phyloP scores from a whole-genome alignment of 2,888 invertebrate species.

The Glyphotaelius pellucidus region DNA sequence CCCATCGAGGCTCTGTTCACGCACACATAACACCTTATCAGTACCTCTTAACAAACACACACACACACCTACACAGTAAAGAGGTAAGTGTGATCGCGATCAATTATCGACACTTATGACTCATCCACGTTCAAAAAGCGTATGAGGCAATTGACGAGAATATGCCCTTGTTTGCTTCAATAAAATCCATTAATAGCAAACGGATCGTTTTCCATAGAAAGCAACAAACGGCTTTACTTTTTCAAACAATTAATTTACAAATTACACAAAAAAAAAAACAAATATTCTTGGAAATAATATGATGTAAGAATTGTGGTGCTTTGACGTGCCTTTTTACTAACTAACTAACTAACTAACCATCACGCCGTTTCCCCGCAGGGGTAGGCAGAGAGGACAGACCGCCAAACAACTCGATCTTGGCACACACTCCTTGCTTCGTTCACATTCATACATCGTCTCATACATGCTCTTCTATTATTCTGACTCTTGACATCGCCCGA shows the following conservation, averaged over 20 bases:
- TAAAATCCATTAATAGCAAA: neutral
- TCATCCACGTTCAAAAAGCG: neutral
- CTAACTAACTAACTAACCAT: no score
- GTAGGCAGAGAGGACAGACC: no score
- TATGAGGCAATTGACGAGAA: neutral
- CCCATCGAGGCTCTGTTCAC: neutral
- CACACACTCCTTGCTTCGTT: no score
- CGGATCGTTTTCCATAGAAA: neutral
- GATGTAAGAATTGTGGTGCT: no score
- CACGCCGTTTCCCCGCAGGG: no score
- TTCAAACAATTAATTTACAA: neutral
- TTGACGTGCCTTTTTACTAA: no score
- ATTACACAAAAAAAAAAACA: neutral
- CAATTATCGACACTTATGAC: neutral
- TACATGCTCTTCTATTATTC: no score
- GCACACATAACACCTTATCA: neutral
- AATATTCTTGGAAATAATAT: no score
- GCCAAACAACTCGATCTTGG: no score
- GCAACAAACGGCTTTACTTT: neutral
- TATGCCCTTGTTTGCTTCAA: neutral
- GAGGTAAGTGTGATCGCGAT: neutral
- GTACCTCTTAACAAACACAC: neutral
- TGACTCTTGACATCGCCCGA: no score
- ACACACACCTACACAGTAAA: neutral
- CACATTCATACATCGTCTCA: no score